Base-by-base conservation (phyloP, 2,888 invertebrate genomes). In the Ametastegia equiseti region DNA sequence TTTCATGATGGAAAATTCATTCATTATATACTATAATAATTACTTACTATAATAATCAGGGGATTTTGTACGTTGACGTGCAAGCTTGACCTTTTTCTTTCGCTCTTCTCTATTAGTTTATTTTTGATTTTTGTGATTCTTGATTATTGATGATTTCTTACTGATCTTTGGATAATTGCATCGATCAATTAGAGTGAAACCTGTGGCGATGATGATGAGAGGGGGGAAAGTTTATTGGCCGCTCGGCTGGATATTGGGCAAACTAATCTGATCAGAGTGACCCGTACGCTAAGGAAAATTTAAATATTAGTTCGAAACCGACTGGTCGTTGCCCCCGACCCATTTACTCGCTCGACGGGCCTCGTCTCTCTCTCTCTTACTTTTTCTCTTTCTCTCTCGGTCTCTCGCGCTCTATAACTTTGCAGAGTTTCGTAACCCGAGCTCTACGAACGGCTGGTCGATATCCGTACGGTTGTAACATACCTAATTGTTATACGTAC, bases 281-380 rank as follows among this genome's bases (percentile, higher is more conserved):
- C 71, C 71, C 71, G 27, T 11, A 42, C n/a, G n/a, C n/a, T n/a
- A n/a, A 30, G 45, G 9, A 45, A 30, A 65, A 75, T 75, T 75
- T 75, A 75, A 75, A 75, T 75, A 75, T 75, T 54, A 36, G 73
- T 75, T 75, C 33, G 54, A 54, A 50, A 50, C 73, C 36, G 50
- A 36, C 73, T 82, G 88, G 87, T 88, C 89, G 81, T 86, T 88
- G 88, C 83, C 85, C 88, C 83, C 87, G 83, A 85, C 85, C 86
- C 83, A 86, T 87, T 87, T 86, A 84, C 84, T 30, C 63, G 36
- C 71, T 73, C 80, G 39, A 39, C 30, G 82, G 84, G 84, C 85
- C 71, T 82, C 42, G 81, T 83, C 82, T 63, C 79, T 80, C 60
- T 80, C 80, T 42, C 81, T 63, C 81, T 80, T 19, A 39, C 69